A percentile compares a stretch with the other conserved stretches of the same genome.
These are phyloP conservation scores for Dasyornis broadbenti DNA, from an alignment of 2,113 vertebrate genomes.

Conservation along the genomic window DNA sequence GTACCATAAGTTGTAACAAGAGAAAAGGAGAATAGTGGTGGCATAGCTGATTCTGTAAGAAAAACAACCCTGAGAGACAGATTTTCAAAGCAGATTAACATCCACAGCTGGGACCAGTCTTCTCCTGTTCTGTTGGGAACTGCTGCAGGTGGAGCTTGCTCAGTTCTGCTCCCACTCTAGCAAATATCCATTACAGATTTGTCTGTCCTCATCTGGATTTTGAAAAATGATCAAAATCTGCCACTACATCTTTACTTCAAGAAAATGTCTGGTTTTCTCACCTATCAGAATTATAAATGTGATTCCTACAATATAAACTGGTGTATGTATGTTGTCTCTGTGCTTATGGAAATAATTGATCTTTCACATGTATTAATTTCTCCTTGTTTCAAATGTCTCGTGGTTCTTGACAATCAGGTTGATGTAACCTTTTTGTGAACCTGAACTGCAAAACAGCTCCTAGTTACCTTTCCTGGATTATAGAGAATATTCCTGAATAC, in stretches of 20 bases:
- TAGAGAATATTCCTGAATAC: neutral
- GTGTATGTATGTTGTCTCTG: neutral
- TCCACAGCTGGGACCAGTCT: neutral
- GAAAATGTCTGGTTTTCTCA: neutral
- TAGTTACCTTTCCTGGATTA: neutral
- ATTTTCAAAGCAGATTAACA: neutral
- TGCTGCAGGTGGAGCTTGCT: neutral
- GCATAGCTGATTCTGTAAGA: neutral
- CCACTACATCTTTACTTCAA: neutral
- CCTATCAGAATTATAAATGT: neutral
- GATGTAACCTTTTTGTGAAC: constrained; percentile 4
- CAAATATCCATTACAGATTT: neutral
- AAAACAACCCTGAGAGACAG: neutral
- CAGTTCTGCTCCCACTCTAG: neutral
- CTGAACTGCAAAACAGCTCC: neutral
- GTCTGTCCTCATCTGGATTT: neutral
- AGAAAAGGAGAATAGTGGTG: neutral
- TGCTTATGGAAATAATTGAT: neutral
- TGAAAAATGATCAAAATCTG: neutral
- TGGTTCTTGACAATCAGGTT: neutral
- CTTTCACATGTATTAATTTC: neutral
- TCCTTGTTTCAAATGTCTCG: neutral
- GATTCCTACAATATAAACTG: neutral
- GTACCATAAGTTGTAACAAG: neutral
- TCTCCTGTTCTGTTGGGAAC: neutral